Conservation (phyloP, 2,113 vertebrate genomes). For the Vanacampus margaritifer region DNA sequence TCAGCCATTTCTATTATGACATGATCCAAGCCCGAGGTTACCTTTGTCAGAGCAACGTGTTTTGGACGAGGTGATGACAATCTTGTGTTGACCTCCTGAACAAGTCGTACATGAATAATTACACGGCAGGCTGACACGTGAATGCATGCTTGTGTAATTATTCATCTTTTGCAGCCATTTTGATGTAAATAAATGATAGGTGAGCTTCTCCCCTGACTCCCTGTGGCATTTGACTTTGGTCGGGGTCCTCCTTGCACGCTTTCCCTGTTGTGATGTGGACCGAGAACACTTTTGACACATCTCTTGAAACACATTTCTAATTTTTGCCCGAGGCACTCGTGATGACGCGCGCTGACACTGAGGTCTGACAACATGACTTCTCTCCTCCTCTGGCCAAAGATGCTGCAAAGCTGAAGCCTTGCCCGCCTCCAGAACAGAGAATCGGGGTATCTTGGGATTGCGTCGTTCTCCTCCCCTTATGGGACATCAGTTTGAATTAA, state of each 20-base stretch:
- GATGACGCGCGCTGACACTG: conserved; percentile 70
- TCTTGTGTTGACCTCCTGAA: conserved; percentile 11
- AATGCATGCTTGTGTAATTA: conserved; percentile 26
- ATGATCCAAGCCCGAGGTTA: not conserved
- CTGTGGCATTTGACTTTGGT: conserved; percentile 64
- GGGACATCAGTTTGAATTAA: conserved; percentile 71
- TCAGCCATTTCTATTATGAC: not conserved
- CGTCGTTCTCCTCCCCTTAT: conserved; percentile 49
- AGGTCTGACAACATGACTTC: conserved; percentile 72
- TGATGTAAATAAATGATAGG: conserved; percentile 57
- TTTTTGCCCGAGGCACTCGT: conserved; percentile 66
- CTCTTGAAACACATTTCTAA: conserved; percentile 67
- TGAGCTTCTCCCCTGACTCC: conserved; percentile 45
- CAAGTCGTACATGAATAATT: conserved; percentile 25
- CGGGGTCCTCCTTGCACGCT: conserved; percentile 44
- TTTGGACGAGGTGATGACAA: conserved; percentile 25
- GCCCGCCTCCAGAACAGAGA: conserved; percentile 49
- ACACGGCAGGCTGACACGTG: conserved; percentile 10
- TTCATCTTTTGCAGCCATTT: conserved; percentile 32
- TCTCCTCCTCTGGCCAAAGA: conserved; percentile 67
- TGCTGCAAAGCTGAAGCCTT: conserved; percentile 44
- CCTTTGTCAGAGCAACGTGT: not conserved
- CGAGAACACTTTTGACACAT: conserved; percentile 73
- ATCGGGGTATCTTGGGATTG: conserved; percentile 53
- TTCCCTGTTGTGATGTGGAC: conserved; percentile 65